Conservation (phyloP, 2,113 vertebrate genomes). For the Salvelinus alpinus region DNA sequence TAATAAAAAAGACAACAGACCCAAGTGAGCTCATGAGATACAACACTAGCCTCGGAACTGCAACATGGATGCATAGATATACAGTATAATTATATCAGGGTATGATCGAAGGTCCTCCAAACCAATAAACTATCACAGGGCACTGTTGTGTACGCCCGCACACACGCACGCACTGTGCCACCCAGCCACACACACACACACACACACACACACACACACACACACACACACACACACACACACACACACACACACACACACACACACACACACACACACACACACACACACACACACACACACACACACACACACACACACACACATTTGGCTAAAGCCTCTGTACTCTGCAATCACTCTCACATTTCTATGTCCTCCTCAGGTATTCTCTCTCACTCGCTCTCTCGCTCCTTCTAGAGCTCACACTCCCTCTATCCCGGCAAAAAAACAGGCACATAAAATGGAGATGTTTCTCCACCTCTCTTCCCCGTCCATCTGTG, state of each 20-base stretch:
- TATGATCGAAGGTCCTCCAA: neutral
- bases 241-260: neutral
- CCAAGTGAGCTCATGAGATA: neutral
- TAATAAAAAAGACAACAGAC: neutral
- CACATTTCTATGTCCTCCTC: neutral
- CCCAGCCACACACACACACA: neutral
- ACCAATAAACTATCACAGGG: neutral
- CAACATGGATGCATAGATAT: too few relatives aligned
- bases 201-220: neutral
- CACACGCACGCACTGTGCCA: neutral
- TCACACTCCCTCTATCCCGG: constrained; percentile 11
- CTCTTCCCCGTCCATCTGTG: constrained; percentile 76
- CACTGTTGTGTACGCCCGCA: neutral
- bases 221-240: neutral
- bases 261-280: neutral
- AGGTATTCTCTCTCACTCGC: constrained; percentile 5
- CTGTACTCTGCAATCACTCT: too few relatives aligned
- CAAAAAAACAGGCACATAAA: neutral
- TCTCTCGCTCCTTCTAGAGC: constrained; percentile 1
- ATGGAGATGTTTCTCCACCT: neutral
- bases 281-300: neutral
- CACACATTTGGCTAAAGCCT: too few relatives aligned
- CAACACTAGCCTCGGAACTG: too few relatives aligned
- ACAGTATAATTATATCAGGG: neutral
- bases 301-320: neutral